Base-by-base conservation (phyloP, 2,888 invertebrate genomes). In the Drosophila algonquin region DNA sequence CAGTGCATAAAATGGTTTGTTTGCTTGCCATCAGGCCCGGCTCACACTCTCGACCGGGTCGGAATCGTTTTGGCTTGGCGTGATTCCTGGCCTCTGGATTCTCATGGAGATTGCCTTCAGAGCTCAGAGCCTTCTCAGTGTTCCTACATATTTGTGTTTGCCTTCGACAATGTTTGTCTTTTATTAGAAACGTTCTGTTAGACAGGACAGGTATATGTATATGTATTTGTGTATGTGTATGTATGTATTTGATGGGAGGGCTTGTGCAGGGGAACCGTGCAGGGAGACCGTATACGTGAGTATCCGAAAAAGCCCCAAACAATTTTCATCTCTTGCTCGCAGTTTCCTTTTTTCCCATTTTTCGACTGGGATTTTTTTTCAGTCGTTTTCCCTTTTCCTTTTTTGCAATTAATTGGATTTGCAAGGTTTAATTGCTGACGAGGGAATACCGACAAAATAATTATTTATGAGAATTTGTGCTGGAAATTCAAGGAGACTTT, bases 1-100 rank as follows among this genome's bases (percentile, higher is more conserved):
- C 86, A 75, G 72, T 78, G 87, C 79, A 87, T 88, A 80, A 82
- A 61, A 87, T 72, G 77, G 78, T 76, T 71, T 80, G 74, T 78
- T 85, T 79, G 75, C 74, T 85, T 79, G 75, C 74, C 62, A 74
- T 68, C 47, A 54, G 40, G 24, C 50, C n/a, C 18, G 51, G 7
- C 12, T 44, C 44, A 50, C 44, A 21, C 30, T 50, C 35, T 52
- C 30, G 51, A 45, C 35, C 24, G 3, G 30, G 7, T 24, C 7
- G 40, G 14, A 14, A 6, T 40, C 40, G 40, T 40, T 40, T 40
- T 14, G 40, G 40, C 14, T 7, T 40, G 40, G 40, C 40, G 14
- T 40, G 40, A 14, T 40, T 14, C 6, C 48, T 10, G 12, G 35
- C 16, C 12, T 18, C 18, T 35, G 14, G 6, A 12, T 35, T 2